Evolutionary conservation across 2,888 invertebrate species (phyloP), one percentile per base, ranked within the genome.

Genomic region (Caenorhabditis auriculariae): DNA sequence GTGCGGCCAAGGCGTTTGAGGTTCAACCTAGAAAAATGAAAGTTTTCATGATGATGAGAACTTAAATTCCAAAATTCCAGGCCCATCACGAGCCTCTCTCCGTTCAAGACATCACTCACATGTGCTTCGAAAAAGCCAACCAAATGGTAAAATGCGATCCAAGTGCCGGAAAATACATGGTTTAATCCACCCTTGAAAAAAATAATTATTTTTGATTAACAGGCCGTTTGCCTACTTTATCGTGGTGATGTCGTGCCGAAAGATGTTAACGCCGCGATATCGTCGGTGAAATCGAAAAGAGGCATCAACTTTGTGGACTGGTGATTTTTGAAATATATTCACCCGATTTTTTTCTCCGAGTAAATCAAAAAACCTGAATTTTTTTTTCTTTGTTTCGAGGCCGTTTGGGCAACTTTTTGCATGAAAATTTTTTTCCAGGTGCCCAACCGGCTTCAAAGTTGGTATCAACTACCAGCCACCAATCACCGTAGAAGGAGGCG

Each of bases 211-310:
- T 37, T 46, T 28, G 27, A 19, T 35, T 45, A 75, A 75, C 66
- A 93, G 93, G 93, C 93, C 19, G 92, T 92, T 83, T 93, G 93
- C 85, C 90, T 93, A 89, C 85, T 93, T 85, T 93, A 93, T 87
- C 81, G 92, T 80, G 93, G 93, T 60, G 92, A 93, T 83, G 92
- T 93, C 60, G 93, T 93, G 4, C 93, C 93, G 64, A 93, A 76
- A 45, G 72, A 69, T 50, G 72, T 69, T 5, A 76, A 74, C 51
- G 69, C 74, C 0, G 75, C 82, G 12, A 82, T 82, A 15, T 73
- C 77, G 15, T 63, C 69, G 5, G 74, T 82, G 21, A 81, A 81
- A 52, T 69, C 75, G 3, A 75, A 78, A 41, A 52, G 78, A 46
- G 62, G 69, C 15, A 88, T 90, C 60, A 86, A 86, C 74, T 91